These are phyloP conservation scores for Muscicapa adusta DNA, from an alignment of 2,113 vertebrate species.

Conservation along the genomic window DNA sequence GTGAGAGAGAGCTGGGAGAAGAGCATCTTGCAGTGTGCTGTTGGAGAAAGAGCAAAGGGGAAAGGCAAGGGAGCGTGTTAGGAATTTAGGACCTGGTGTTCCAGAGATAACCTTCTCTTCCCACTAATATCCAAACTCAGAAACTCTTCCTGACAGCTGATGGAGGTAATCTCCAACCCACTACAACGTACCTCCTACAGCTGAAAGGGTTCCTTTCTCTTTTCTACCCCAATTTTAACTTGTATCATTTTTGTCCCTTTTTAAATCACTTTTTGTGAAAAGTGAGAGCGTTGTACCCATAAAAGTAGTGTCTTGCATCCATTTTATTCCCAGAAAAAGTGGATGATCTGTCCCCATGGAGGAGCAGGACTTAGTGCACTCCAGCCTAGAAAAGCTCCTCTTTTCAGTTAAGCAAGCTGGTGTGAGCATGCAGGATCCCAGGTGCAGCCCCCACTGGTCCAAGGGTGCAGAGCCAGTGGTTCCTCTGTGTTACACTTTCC, in stretches of 20 bases:
- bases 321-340: background rate
- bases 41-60: background rate
- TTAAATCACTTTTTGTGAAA: background rate
- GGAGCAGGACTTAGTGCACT: background rate
- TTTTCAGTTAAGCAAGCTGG: background rate
- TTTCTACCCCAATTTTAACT: background rate
- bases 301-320: background rate
- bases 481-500: background rate
- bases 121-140: background rate
- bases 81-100: background rate
- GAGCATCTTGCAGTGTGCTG: background rate
- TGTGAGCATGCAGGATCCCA: background rate
- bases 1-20: background rate
- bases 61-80: background rate
- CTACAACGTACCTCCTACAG: background rate
- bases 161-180: background rate
- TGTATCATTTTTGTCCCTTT: background rate
- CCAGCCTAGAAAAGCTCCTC: background rate
- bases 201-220: background rate
- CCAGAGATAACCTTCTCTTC: background rate
- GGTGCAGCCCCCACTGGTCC: background rate
- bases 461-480: rapidly evolving
- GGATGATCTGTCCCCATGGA: background rate
- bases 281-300: background rate
- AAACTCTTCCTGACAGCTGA: background rate